Evolutionary conservation across 2,113 vertebrate genomes (phyloP).

Genomic region (Calyptommatus sinebrachiatus): DNA sequence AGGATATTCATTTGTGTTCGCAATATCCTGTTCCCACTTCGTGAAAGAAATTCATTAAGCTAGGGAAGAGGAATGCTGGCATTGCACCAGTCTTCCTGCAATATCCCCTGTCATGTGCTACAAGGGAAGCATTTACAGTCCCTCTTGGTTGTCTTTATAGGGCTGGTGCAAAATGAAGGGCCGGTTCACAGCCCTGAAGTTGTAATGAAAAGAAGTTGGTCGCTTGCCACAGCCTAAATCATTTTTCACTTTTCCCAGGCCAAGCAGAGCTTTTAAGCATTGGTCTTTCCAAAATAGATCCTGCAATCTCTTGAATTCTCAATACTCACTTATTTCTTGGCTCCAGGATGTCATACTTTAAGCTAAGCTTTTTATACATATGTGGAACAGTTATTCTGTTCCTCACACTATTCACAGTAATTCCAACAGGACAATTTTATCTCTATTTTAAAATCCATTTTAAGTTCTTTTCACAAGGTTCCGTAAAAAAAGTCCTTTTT

Average conservation of each 20-base stretch:
- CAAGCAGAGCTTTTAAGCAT: conserved; percentile 18
- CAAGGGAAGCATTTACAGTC: conserved; percentile 57
- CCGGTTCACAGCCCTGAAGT: conserved; percentile 48
- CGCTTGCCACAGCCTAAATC: conserved; percentile 46
- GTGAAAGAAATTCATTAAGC: conserved; percentile 61
- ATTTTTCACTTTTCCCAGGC: conserved; percentile 51
- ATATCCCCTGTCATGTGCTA: conserved; percentile 59
- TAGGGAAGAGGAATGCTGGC: conserved; percentile 44
- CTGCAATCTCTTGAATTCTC: conserved; percentile 35
- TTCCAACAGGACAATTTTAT: background rate
- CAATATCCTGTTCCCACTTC: conserved; percentile 45
- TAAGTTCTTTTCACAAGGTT: conserved; percentile 17
- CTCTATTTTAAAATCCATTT: conserved; percentile 21
- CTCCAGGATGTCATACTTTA: conserved; percentile 27
- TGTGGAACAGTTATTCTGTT: conserved; percentile 9
- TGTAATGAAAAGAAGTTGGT: conserved; percentile 51
- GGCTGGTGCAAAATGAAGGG: conserved; percentile 54
- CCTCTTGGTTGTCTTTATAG: conserved; percentile 53
- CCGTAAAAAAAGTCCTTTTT: background rate
- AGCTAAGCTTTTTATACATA: conserved; percentile 6
- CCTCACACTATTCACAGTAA: conserved; percentile 10
- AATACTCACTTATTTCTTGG: accelerated
- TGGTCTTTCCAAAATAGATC: conserved; percentile 20
- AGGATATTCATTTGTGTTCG: conserved; percentile 53
- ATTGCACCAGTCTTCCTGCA: conserved; percentile 47